Evolutionary conservation across 2,888 invertebrate species (phyloP), one percentile per base, ranked within the genome.

Genomic region (Lasioglossum vierecki): DNA sequence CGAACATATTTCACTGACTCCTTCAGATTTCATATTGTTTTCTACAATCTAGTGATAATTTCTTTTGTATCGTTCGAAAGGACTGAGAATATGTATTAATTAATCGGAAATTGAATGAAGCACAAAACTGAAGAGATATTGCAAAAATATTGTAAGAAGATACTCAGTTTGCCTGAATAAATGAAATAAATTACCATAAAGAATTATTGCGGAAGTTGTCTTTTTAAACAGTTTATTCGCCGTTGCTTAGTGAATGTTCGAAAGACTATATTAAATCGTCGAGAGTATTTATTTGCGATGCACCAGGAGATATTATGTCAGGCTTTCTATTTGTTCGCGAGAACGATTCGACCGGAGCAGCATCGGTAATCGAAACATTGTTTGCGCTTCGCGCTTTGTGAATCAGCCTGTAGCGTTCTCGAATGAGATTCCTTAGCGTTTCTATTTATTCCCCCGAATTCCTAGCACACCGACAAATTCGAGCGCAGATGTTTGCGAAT

Each of bases 381-480:
- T 76, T 76, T 63, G 60, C 46, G 39, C 57, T 0, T 5, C 53
- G n/a, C 53, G 63, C 63, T 63, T 13, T 41, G 41, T n/a, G 71
- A 63, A 44, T 8, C 22, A n/a, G n/a, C 66, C 35, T 22, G 70
- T n/a, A 39, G 26, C 15, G n/a, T 71, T 71, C 41, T 22, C 53
- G 46, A 15, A 70, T n/a, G 57, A 18, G 49, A 71, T 82, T 63
- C 49, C 41, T 18, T n/a, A 75, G 70, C 71, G 74, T 39, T 26
- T 70, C 79, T 79, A 79, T 66, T 79, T 66, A 72, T 82, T 46
- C 70, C 5, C 13, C 6, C 22, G 83, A 44, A 72, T 80, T 76
- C 39, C 72, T 71, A 35, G n/a, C 76, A n/a, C 46, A 18, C 71
- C 75, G 49, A 68, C n/a, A 73, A 80, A 76, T 77, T 86, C 79